Base-by-base conservation (phyloP, 2,888 invertebrate species). In the Exocentrus adspersus region DNA sequence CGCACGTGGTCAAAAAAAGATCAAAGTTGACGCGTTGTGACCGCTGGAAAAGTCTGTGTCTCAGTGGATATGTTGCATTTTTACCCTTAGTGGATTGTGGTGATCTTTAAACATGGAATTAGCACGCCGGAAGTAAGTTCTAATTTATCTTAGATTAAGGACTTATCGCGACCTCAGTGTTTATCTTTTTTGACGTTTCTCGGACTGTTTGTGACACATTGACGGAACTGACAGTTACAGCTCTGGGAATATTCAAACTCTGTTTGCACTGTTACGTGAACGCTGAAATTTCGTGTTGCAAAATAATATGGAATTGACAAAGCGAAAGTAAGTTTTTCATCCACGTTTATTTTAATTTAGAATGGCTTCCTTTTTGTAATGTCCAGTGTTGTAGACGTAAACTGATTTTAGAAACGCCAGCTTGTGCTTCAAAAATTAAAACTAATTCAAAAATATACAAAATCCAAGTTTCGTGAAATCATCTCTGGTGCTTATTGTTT, bases 291-390 rank as follows among this genome's bases (percentile, higher is more conserved):
- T 45, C 20, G 30, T 10, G 45, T 46, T 19, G 20, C 57, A 32
- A 46, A 54, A 57, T 32, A 37, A 37, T 30, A 57, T 57, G 57
- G 57, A 57, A 57, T 19, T 45, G 16, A 46, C 57, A 6, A 57
- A 57, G 57, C 46, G 46, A 57, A 57, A 57, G 57, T 57, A 57
- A 57, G 57, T 57, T 45, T 57, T 57, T 57, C 57, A 42, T 21
- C 7, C 3, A 21, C 37, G n/a, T 48, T 48, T 21, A 21, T 14
- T 48, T 6, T 48, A 48, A 21, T 48, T 21, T 14, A 21, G 9
- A 24, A 12, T 20, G 19, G 19, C n/a, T 10, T 6, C 3, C 17
- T 20, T 17, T 17, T 20, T 17, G 17, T 20, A 10, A 7, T 37
- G 5, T 14, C 12, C 1, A 12, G 3, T 37, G 12, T 5, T 24